These are phyloP conservation scores for Bellardia pandia DNA, from an alignment of 2,888 invertebrate genomes.

Conservation along the genomic window DNA sequence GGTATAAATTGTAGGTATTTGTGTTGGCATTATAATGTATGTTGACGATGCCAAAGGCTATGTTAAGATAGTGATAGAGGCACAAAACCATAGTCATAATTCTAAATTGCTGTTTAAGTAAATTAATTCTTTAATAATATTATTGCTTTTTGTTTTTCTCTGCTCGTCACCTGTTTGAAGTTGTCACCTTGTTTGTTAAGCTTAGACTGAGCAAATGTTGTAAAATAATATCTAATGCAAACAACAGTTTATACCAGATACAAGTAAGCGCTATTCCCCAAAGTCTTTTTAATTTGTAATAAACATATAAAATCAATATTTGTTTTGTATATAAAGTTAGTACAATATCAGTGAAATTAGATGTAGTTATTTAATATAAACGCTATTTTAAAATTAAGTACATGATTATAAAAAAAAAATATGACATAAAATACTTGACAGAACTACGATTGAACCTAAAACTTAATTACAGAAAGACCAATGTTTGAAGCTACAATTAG, in stretches of 20 bases:
- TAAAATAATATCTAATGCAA: neutral
- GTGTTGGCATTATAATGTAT: constrained; percentile 67
- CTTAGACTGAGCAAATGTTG: neutral
- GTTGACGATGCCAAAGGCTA: constrained; percentile 74
- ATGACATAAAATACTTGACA: too few relatives aligned
- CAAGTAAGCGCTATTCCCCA: neutral
- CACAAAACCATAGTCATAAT: neutral
- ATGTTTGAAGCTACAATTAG: too few relatives aligned
- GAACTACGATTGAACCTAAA: too few relatives aligned
- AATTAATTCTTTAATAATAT: neutral
- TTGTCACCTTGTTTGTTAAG: too few relatives aligned
- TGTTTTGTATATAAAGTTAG: neutral
- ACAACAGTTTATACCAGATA: too few relatives aligned
- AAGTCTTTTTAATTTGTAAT: neutral
- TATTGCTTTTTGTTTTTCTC: neutral
- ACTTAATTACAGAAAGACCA: too few relatives aligned
- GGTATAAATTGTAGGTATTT: constrained; percentile 52
- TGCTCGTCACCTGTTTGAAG: neutral
- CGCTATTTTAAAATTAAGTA: too few relatives aligned
- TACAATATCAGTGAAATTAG: neutral
- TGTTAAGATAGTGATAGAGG: constrained; percentile 49
- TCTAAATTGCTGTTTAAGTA: neutral
- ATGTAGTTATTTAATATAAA: neutral
- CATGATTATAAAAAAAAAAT: too few relatives aligned
- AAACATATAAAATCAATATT: neutral